A percentile compares a stretch with the other conserved stretches of the same genome.
These are phyloP conservation scores for Cantharis rustica DNA, from an alignment of 2,888 invertebrate genomes.

Conservation along the genomic window DNA sequence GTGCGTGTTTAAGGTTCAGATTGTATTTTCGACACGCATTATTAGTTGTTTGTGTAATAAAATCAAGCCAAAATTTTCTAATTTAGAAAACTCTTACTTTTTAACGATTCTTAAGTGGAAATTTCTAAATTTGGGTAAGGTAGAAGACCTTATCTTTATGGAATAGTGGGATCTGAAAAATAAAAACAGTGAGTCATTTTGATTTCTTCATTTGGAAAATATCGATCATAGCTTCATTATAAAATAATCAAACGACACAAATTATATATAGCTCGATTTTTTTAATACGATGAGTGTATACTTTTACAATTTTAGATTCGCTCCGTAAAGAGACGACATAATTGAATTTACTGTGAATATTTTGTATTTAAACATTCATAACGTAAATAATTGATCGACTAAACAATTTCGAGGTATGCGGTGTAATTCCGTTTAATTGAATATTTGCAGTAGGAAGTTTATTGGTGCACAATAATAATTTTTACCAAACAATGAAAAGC, in stretches of 20 bases:
- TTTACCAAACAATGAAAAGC: not conserved
- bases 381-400: not conserved
- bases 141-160: not conserved
- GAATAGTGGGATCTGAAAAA: not conserved
- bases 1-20: not conserved
- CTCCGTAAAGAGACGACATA: not conserved
- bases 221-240: not conserved
- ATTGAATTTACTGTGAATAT: not conserved
- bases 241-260: not conserved
- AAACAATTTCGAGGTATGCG: not conserved
- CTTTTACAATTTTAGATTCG: not conserved
- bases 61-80: not conserved
- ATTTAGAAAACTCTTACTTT: not conserved
- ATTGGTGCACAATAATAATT: not conserved
- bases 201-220: not conserved
- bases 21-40: not conserved
- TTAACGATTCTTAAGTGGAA: not conserved
- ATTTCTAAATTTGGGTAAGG: not conserved
- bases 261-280: not conserved
- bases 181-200: not conserved
- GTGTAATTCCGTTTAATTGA: not conserved
- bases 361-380: not conserved
- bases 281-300: not conserved
- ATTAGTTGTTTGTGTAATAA: not conserved
- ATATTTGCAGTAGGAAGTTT: not conserved